These are phyloP conservation scores for Acrossocheilus wenchowensis DNA, from an alignment of 2,797 vertebrate genomes.

Conservation along the genomic window DNA sequence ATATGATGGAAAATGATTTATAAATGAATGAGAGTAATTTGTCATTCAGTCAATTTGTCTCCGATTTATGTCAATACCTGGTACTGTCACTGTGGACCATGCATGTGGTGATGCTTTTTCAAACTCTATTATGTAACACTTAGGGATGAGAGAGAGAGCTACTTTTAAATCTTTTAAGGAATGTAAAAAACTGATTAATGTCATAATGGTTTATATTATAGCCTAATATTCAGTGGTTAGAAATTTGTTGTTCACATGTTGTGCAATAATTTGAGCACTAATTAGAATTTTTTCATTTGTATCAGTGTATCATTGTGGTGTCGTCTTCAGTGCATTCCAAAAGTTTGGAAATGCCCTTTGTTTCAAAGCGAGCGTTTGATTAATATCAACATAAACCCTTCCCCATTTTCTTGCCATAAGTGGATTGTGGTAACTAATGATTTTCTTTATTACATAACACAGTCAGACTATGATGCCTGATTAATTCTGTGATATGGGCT, in stretches of 20 bases:
- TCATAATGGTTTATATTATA: background rate
- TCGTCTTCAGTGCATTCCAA: background rate
- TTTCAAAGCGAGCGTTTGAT: background rate
- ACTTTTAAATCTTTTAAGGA: background rate
- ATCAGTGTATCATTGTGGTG: background rate
- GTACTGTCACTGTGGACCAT: background rate
- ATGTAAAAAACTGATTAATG: background rate
- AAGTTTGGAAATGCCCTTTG: background rate
- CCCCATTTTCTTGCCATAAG: background rate
- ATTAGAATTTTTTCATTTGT: background rate
- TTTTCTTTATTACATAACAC: background rate
- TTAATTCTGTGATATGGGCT: background rate
- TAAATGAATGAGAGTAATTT: background rate
- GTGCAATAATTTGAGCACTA: background rate
- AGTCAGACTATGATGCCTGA: background rate
- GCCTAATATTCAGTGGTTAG: background rate
- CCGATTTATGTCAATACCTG: background rate
- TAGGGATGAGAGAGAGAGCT: background rate
- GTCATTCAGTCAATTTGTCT: background rate
- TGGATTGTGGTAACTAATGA: background rate
- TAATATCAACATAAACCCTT: background rate
- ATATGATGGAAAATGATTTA: constrained; percentile 6
- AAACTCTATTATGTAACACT: background rate
- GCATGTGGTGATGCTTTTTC: background rate
- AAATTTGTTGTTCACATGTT: background rate